Base-by-base conservation (phyloP, 2,888 invertebrate species). In the Miltochrista miniata region DNA sequence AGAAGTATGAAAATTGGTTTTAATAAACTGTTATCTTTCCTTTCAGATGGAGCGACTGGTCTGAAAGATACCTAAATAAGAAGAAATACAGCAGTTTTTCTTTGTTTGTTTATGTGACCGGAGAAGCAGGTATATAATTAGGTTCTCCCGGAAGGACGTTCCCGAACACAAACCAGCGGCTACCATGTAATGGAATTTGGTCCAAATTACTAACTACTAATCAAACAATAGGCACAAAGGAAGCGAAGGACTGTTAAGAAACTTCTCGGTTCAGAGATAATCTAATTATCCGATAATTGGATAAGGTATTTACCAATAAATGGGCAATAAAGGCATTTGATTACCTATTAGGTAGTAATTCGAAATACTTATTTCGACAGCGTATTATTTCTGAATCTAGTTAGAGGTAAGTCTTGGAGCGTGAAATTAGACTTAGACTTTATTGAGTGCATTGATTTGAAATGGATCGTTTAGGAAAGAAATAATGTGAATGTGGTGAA, bases 211-310 rank as follows among this genome's bases (percentile, higher is more conserved):
- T 24, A 38, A 37, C 55, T 58, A 51, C 43, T 42, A 13, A 41
- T 15, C 18, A 42, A 60, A 56, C 59, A 40, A 56, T 56, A n/a
- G 29, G 9, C 0, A 61, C 52, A 57, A 66, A 58, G 54, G 61
- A 52, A 37, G 54, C 58, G 61, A 53, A 40, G 31, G 29, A 46
- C 15, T 8, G 46, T 61, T 70, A 45, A 49, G 45, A 60, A 63
- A 70, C 37, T 35, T 8, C 10, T 49, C 14, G 14, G 38, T 45
- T 45, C 45, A 40, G 36, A 50, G 40, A 51, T 62, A 57, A 70
- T 68, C 54, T 48, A 62, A 64, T 67, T 54, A 65, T 45, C 18
- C 11, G 51, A 35, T 24, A 48, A 58, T 62, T 60, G 54, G 51
- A 15, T 47, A 57, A 53, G 56, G 54, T 48, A 14, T 49, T 56